Conservation (phyloP, 2,113 vertebrate species). For the Scomber japonicus region DNA sequence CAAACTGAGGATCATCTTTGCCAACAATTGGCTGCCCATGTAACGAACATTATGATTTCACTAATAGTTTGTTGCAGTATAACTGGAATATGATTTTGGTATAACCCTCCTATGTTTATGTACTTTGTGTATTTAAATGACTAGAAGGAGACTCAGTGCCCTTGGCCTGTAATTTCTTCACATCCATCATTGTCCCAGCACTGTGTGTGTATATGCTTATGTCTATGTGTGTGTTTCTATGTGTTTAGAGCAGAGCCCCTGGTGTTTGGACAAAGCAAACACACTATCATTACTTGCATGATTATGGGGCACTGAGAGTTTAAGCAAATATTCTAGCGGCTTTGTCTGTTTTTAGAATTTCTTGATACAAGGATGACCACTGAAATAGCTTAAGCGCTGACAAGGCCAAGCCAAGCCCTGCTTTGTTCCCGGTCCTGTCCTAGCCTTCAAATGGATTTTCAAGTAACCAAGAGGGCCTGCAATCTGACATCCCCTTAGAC, state of each 20-base stretch:
- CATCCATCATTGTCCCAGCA: conserved; percentile 55
- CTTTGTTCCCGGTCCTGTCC: conserved; percentile 70
- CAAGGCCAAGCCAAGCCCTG: conserved; percentile 42
- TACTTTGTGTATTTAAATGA: conserved; percentile 39
- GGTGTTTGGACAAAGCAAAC: conserved; percentile 78
- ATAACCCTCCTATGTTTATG: conserved; percentile 47
- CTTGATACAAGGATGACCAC: conserved; percentile 70
- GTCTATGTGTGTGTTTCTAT: conserved; percentile 55
- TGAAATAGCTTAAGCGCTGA: conserved; percentile 69
- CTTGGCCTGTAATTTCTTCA: conserved; percentile 68
- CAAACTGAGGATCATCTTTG: not conserved
- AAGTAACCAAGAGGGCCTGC: conserved; percentile 59
- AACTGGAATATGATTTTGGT: conserved; percentile 27
- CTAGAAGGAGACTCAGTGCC: conserved; percentile 29
- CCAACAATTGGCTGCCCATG: not conserved
- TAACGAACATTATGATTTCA: conserved; percentile 24
- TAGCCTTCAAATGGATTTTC: conserved; percentile 60
- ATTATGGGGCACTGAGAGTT: conserved; percentile 83
- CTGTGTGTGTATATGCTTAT: conserved; percentile 21
- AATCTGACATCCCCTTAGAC: conserved; percentile 58
- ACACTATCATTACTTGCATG: conserved; percentile 79
- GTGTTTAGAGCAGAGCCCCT: conserved; percentile 65
- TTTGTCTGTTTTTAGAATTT: conserved; percentile 80
- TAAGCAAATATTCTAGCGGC: conserved; percentile 81
- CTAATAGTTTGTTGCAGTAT: conserved; percentile 30